These are phyloP conservation scores for Pentalonia nigronervosa DNA, from an alignment of 1,140 invertebrate species.

Conservation along the genomic window DNA sequence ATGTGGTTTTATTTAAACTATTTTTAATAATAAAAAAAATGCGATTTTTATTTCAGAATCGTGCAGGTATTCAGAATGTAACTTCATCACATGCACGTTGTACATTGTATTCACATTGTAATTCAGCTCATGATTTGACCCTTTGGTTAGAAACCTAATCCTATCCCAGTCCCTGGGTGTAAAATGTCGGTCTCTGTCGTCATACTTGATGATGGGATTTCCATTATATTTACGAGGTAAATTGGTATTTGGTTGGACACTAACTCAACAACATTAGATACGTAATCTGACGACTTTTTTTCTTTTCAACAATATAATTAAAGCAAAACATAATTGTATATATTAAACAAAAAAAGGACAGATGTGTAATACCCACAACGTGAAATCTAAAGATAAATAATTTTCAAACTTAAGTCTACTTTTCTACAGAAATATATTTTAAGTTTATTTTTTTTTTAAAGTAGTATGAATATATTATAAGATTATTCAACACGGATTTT, in stretches of 20 bases:
- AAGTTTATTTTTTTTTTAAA: background rate
- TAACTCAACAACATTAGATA: constrained; percentile 5
- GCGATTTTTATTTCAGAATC: background rate
- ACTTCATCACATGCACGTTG: background rate
- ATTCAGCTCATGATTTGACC: constrained; percentile 4
- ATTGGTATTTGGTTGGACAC: background rate
- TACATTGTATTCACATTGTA: background rate
- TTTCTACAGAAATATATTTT: background rate
- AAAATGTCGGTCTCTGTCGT: background rate
- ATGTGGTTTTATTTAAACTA: background rate
- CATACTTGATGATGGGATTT: background rate
- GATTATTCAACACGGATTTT: background rate
- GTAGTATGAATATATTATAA: background rate
- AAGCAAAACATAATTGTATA: background rate
- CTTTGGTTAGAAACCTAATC: background rate
- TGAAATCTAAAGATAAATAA: background rate
- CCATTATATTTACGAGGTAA: background rate
- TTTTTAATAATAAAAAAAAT: background rate
- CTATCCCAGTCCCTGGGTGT: background rate
- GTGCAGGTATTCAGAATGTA: constrained; percentile 2
- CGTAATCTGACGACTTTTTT: background rate
- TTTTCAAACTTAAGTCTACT: background rate
- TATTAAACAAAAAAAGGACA: background rate
- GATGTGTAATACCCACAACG: background rate
- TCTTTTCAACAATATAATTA: background rate